Base-by-base conservation (phyloP, 2,888 invertebrate genomes). In the Drosophila pseudotakahashii region DNA sequence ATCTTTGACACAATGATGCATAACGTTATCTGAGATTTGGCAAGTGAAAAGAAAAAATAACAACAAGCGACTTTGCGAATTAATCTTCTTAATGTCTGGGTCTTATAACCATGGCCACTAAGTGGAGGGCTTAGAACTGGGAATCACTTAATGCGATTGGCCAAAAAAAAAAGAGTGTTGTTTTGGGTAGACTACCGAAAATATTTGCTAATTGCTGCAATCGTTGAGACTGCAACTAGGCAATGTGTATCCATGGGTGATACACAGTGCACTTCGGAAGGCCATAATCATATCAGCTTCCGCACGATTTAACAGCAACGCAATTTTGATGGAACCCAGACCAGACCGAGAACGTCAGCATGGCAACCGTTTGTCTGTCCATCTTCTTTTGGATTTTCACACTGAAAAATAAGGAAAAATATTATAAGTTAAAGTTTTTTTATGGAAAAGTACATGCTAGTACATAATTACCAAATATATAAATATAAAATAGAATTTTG, bases 231-330 rank as follows among this genome's bases (percentile, higher is more conserved):
- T 66, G 60, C 58, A 57, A 48, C 62, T 55, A 44, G 42, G 14
- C 32, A 45, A 37, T 16, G 44, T 1, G 23, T 39, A 16, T 26
- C 34, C 37, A 45, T 23, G 36, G 50, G 34, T 19, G 42, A 41
- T 50, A n/a, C 19, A n/a, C 39, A 26, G 19, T 53, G 64, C 68
- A 75, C 78, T 55, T 58, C 47, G 76, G 61, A 75, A 75, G 75
- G 71, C 36, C 88, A 90, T 91, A 92, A 91, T 92, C 91, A 90
- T 90, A 91, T 92, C 91, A 89, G 87, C 86, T 92, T 92, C 91
- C 89, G 81, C 87, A 84, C 91, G 91, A 92, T 92, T 92, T 88
- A 91, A 89, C 90, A 72, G 78, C 74, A 76, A 75, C 85, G 86
- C 82, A 84, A 81, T 79, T 71, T 62, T 34, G 62, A 62, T 53